A percentile compares a stretch with the other conserved stretches of the same genome.
These are phyloP conservation scores for Cataglyphis rosenhaueri DNA, from an alignment of 2,888 invertebrate genomes.

Conservation along the genomic window DNA sequence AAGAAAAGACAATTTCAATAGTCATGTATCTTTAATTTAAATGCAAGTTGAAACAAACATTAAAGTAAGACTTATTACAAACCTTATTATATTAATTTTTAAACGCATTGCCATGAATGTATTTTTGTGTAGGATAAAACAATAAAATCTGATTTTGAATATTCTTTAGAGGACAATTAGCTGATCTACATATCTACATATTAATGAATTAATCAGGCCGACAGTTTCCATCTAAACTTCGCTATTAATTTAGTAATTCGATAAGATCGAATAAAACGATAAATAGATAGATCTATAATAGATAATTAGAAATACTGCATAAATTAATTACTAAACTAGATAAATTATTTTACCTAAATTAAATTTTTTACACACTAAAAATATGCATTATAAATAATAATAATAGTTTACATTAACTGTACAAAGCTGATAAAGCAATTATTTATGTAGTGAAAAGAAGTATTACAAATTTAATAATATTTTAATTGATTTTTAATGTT, in stretches of 20 bases:
- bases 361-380: neutral
- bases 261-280: neutral
- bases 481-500: constrained; percentile 8
- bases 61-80: neutral
- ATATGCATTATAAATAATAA: neutral
- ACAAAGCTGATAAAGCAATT: neutral
- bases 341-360: neutral
- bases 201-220: constrained; percentile 35
- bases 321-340: neutral
- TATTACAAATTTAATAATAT: neutral
- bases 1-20: neutral
- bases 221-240: constrained; percentile 15
- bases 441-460: neutral
- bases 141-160: constrained; percentile 9
- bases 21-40: neutral
- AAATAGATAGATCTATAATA: constrained; percentile 15
- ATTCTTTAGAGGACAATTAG: constrained; percentile 22
- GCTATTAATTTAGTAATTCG: constrained; percentile 27
- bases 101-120: neutral
- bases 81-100: neutral
- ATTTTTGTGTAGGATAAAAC: neutral
- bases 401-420: neutral
- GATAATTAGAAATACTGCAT: neutral
- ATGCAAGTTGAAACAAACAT: neutral
- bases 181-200: neutral